phyloP scores from a whole-genome alignment of 2,113 vertebrate genomes.

The Alosa alosa region DNA sequence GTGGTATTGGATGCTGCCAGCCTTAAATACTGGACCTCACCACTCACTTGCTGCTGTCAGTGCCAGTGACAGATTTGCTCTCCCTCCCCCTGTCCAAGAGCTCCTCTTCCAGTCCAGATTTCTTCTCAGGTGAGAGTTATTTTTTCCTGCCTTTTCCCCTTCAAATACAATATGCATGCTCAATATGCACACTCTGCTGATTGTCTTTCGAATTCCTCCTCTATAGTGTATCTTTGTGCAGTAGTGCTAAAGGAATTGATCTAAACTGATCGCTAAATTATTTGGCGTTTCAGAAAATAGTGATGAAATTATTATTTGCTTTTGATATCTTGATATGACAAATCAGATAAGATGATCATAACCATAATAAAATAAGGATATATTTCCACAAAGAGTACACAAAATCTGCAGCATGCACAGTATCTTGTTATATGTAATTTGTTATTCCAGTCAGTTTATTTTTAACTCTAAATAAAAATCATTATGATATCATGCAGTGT shows the following conservation, averaged over 20 bases:
- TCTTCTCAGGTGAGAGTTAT: slow-evolving; percentile 38
- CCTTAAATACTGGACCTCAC: slow-evolving; percentile 39
- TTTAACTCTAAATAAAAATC: too few relatives aligned
- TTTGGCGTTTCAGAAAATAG: background rate
- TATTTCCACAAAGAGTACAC: too few relatives aligned
- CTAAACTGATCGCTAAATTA: background rate
- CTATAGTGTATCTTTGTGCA: too few relatives aligned
- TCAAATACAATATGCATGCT: too few relatives aligned
- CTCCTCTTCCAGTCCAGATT: slow-evolving; percentile 15
- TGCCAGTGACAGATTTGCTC: slow-evolving; percentile 25
- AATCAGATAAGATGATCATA: too few relatives aligned
- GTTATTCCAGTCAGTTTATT: too few relatives aligned
- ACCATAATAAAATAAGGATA: too few relatives aligned
- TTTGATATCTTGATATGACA: too few relatives aligned
- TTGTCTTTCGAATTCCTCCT: background rate
- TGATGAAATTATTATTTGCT: background rate
- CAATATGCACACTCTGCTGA: background rate
- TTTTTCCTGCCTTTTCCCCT: background rate
- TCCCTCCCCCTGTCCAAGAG: slow-evolving; percentile 27
- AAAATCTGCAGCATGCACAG: too few relatives aligned
- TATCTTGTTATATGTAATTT: too few relatives aligned
- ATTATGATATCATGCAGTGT: too few relatives aligned
- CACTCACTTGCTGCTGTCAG: background rate
- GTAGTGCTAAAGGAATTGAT: background rate
- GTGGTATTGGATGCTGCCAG: slow-evolving; percentile 37